phyloP scores from a whole-genome alignment of 2,113 vertebrate genomes.

The Lucifuga dentata region DNA sequence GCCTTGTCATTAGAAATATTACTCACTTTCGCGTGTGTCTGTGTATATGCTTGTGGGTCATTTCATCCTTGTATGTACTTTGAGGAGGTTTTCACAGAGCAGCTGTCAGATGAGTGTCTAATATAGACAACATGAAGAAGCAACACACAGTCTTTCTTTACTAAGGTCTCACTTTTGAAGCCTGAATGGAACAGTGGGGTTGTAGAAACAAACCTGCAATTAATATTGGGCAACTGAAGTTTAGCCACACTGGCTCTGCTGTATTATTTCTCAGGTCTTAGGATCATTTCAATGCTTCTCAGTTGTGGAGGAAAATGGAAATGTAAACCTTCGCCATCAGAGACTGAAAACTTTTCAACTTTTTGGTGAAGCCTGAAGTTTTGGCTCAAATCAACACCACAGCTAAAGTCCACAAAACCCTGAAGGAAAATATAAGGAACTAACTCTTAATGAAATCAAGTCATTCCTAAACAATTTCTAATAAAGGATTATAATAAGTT shows the following conservation, averaged over 20 bases:
- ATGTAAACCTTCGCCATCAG: no score
- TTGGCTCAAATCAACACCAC: no score
- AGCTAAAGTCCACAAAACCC: no score
- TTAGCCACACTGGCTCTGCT: not conserved
- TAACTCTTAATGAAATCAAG: no score
- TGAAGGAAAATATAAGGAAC: no score
- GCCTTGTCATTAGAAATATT: slow-evolving; percentile 66
- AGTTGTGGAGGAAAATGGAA: not conserved
- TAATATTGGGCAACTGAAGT: slow-evolving; percentile 14
- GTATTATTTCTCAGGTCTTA: not conserved
- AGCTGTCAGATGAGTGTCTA: slow-evolving; percentile 31
- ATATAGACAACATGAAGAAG: slow-evolving; percentile 12
- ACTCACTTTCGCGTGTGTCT: slow-evolving; percentile 16
- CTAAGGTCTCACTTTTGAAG: not conserved
- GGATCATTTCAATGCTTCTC: not conserved
- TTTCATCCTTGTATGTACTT: slow-evolving; percentile 6
- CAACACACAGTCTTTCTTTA: not conserved
- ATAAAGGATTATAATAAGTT: no score
- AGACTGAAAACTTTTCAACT: no score
- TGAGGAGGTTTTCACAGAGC: slow-evolving; percentile 48
- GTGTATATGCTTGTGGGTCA: slow-evolving; percentile 6
- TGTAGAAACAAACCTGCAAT: slow-evolving; percentile 1
- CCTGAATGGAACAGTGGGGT: not conserved
- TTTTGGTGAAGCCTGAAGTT: not conserved
- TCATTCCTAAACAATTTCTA: no score